These are phyloP conservation scores for Pipa parva DNA, from an alignment of 2,113 vertebrate genomes.

Conservation along the genomic window DNA sequence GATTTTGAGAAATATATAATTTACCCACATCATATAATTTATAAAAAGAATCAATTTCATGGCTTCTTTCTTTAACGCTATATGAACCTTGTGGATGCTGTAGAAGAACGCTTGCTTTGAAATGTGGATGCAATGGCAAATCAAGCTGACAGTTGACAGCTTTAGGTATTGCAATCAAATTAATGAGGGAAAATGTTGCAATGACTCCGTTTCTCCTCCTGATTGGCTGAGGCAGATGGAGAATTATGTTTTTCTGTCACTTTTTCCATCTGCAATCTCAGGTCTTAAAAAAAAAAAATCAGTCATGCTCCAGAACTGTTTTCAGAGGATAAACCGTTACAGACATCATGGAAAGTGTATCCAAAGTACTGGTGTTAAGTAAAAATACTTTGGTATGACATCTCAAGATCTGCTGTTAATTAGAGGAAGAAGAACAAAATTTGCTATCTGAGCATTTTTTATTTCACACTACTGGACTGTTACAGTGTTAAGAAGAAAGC, in stretches of 20 bases:
- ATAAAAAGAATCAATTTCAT: neutral
- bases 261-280: neutral
- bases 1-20: neutral
- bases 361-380: no score
- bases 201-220: neutral
- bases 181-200: neutral
- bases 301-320: no score
- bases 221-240: neutral
- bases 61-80: neutral
- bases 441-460: no score
- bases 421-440: no score
- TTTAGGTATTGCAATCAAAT: neutral
- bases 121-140: neutral
- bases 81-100: neutral
- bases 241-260: neutral
- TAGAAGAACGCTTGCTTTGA: neutral
- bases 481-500: no score
- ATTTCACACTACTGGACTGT: no score
- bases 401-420: no score
- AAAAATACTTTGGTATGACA: no score
- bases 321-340: no score
- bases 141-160: neutral
- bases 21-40: neutral
- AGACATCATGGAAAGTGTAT: no score
- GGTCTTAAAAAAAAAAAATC: neutral